Evolutionary conservation across 2,888 invertebrate species (phyloP), one percentile per base, ranked within the genome.

Genomic region (Brachyopa scutellaris): DNA sequence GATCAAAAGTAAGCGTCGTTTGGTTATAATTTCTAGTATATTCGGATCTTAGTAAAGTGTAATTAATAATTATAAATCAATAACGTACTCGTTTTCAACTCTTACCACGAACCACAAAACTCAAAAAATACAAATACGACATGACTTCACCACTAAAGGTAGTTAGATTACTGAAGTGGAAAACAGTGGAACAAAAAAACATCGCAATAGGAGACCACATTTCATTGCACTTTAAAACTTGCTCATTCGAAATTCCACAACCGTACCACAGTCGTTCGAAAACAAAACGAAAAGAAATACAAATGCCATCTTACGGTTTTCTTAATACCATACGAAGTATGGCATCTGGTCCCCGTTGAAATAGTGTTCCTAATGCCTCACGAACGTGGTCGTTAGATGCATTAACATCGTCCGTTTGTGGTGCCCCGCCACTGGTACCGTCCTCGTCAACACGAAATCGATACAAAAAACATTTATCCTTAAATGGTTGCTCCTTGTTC

Each of bases 381-480:
- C 93, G 92, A 84, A 95, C 91, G 86, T 94, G 93, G 76, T 94
- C 94, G 88, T 95, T 95, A 51, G 94, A 94, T 70, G 93, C 92
- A 73, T 92, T 91, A 55, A 93, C 90, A 86, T 94, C 94, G 85
- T 93, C 93, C 69, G 92, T 87, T 19, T 92, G 91, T 29, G 93
- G 93, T 70, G 91, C 89, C 13, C 92, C 91, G 21, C 92, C 91
- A n/a, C 92, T 92, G 13, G 92, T 91, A 19, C 92, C 92, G 77
- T 94, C 93, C 87, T 94, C 94, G 88, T 95, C 95, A 88, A 94
- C 93, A 88, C 93, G 93, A 92, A 96, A 96, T 74, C 95, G 94
- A 91, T 96, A 96, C 86, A 95, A 93, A 88, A 95, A 93, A 89
- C 94, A 94, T 91, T 95, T 95, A 92, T 96, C 96, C 89, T 94